Evolutionary conservation across 2,888 invertebrate genomes (phyloP).

Genomic region (Lycia hirtaria): DNA sequence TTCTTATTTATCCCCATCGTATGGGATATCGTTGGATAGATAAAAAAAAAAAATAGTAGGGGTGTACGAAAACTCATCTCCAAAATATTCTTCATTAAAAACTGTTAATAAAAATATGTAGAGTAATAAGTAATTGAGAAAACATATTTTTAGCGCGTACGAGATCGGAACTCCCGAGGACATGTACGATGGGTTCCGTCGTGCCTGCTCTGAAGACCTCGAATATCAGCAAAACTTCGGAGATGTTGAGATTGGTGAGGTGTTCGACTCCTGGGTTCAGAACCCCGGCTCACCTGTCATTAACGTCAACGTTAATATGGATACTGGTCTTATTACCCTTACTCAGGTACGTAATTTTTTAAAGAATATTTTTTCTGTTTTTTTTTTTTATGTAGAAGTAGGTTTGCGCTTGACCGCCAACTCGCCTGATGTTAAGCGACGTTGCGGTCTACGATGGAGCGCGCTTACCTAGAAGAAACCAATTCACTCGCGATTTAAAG

Average conservation of each 20-base stretch:
- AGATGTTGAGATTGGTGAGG: slow-evolving; percentile 60
- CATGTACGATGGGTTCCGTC: slow-evolving; percentile 68
- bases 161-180: slow-evolving; percentile 64
- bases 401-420: too few species aligned
- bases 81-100: too few species aligned
- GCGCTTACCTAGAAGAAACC: too few species aligned
- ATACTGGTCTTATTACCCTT: slow-evolving; percentile 58
- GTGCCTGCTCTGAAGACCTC: slow-evolving; percentile 61
- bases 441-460: too few species aligned
- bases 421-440: too few species aligned
- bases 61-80: too few species aligned
- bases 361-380: background rate
- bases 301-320: slow-evolving; percentile 72
- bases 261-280: slow-evolving; percentile 87
- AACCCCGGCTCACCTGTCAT: slow-evolving; percentile 87
- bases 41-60: too few species aligned
- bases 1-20: too few species aligned
- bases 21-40: too few species aligned
- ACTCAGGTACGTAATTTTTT: slow-evolving; percentile 63
- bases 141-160: slow-evolving; percentile 59
- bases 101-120: background rate
- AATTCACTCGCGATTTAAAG: too few species aligned
- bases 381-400: background rate
- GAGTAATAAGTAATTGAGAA: background rate
- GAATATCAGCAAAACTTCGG: slow-evolving; percentile 54